Evolutionary conservation across 2,888 invertebrate genomes (phyloP).

Genomic region (Chorisops tibialis): DNA sequence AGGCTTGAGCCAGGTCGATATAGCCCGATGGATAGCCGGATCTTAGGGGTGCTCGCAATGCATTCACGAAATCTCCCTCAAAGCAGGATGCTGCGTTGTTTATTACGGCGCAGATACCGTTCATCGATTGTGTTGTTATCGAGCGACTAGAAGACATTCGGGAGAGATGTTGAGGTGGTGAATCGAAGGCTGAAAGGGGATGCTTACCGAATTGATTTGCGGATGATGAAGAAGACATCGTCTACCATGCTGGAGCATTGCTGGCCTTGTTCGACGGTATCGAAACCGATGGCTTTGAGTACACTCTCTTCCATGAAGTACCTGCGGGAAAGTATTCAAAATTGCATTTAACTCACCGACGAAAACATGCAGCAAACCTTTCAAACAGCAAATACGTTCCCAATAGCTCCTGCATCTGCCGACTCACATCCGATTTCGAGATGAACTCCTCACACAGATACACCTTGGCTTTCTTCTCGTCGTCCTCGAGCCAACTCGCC

Average conservation of each 20-base stretch:
- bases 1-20: constrained; percentile 75
- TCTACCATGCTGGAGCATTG: constrained; percentile 91
- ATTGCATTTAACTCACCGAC: not conserved
- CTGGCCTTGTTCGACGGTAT: constrained; percentile 67
- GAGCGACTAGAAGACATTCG: constrained; percentile 68
- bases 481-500: constrained; percentile 56
- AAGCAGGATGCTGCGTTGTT: constrained; percentile 87
- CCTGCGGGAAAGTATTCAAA: constrained; percentile 42
- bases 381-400: constrained; percentile 89
- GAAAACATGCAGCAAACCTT: constrained; percentile 53
- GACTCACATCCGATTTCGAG: constrained; percentile 67
- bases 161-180: not conserved
- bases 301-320: constrained; percentile 95
- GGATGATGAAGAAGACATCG: constrained; percentile 94
- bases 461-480: constrained; percentile 53
- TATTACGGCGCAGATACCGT: constrained; percentile 93
- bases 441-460: constrained; percentile 64
- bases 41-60: constrained; percentile 69
- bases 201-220: constrained; percentile 81
- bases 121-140: constrained; percentile 86
- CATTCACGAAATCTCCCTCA: constrained; percentile 77
- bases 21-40: constrained; percentile 75
- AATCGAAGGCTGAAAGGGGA: not conserved
- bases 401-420: constrained; percentile 77
- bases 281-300: constrained; percentile 82